Percentiles rank a stretch among this genome's conserved stretches.
Conservation (phyloP, 53 echinoderm and acorn worm genomes). For the Luidia sarsii region DNA sequence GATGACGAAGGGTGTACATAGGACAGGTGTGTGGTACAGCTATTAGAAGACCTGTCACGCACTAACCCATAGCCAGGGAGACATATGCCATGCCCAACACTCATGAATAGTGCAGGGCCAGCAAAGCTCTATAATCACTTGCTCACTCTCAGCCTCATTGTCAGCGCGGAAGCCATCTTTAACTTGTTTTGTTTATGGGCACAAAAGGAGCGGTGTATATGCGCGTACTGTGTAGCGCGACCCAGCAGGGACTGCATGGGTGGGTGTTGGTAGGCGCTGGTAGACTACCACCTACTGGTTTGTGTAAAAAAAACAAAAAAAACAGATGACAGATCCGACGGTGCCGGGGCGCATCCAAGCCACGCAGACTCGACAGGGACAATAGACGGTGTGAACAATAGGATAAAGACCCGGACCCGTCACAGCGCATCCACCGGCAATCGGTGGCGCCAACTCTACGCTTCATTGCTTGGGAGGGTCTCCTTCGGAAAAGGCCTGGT, state of each 20-base stretch:
- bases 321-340: neutral
- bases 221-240: too few species aligned
- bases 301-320: too few species aligned
- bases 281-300: neutral
- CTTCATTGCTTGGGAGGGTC: conserved; percentile 32
- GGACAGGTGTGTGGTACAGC: too few species aligned
- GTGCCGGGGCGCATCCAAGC: neutral
- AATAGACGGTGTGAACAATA: neutral
- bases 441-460: conserved; percentile 51
- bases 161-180: conserved; percentile 24
- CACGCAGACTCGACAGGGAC: neutral
- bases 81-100: too few species aligned
- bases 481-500: neutral
- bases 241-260: too few species aligned
- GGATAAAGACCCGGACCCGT: neutral
- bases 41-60: too few species aligned
- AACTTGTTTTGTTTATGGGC: conserved; percentile 20
- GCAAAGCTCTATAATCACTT: neutral
- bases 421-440: too few species aligned
- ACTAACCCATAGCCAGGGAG: too few species aligned
- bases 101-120: too few species aligned
- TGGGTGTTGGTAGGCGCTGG: neutral
- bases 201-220: conserved; percentile 41
- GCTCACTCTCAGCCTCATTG: conserved; percentile 45
- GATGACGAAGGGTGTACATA: too few species aligned